Percentiles rank a stretch among this genome's conserved stretches.
Conservation (phyloP, 2,797 vertebrate species). For the Sandelia bainsii region DNA sequence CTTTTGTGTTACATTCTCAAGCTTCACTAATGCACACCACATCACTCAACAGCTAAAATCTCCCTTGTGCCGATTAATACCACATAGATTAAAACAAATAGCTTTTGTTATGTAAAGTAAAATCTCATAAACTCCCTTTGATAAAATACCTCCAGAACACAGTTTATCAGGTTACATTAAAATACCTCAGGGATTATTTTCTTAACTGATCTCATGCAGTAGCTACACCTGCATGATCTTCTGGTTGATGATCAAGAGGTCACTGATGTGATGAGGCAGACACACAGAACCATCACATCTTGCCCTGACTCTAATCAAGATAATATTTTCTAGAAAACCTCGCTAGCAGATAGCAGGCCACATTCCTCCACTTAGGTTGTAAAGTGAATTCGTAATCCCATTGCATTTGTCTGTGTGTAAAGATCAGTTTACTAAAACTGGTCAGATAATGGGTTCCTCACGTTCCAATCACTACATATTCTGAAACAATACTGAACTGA, state of each 20-base stretch:
- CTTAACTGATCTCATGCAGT: constrained; percentile 37
- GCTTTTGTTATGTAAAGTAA: constrained; percentile 67
- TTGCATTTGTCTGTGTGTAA: neutral
- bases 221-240: constrained; percentile 13
- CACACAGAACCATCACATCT: neutral
- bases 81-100: constrained; percentile 62
- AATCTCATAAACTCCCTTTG: constrained; percentile 39
- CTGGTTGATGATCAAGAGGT: constrained; percentile 14
- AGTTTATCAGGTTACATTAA: constrained; percentile 50
- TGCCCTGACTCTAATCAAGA: neutral
- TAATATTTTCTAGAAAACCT: constrained; percentile 12
- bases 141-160: constrained; percentile 38
- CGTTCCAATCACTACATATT: no score
- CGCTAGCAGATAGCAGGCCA: neutral
- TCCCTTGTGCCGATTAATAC: constrained; percentile 54
- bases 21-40: constrained; percentile 25
- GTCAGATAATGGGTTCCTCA: no score
- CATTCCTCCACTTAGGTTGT: neutral
- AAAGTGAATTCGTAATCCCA: neutral
- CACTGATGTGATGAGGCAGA: constrained; percentile 25
- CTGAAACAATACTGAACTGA: no score
- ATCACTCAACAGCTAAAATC: constrained; percentile 31
- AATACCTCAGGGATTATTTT: constrained; percentile 61
- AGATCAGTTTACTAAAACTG: no score
- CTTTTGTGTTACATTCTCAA: constrained; percentile 26